Percentiles rank a stretch among this genome's conserved stretches.
Evolutionary conservation across 2,113 vertebrate genomes (phyloP).

Genomic region (Brachypodius melanocephalos): DNA sequence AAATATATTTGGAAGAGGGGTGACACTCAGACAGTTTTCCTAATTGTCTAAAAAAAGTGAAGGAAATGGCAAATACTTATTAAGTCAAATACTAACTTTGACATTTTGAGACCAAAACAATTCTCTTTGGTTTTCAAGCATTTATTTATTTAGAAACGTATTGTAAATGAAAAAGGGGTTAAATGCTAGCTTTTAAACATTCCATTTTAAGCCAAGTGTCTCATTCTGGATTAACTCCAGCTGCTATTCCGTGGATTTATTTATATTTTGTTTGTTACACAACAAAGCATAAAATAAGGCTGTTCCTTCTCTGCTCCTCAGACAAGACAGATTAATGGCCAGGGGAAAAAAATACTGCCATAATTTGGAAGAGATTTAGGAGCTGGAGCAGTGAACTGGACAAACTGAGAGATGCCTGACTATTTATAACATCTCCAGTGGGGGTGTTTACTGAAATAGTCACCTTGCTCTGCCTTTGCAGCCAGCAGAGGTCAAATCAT

Average conservation of each 20-base stretch:
- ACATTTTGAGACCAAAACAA: neutral
- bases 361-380: neutral
- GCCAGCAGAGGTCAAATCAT: neutral
- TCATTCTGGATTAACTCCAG: neutral
- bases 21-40: neutral
- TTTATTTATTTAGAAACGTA: neutral
- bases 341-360: neutral
- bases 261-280: slow-evolving; percentile 3
- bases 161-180: neutral
- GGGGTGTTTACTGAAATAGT: neutral
- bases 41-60: neutral
- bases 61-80: neutral
- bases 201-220: neutral
- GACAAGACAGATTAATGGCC: neutral
- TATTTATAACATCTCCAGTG: neutral
- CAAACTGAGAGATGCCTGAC: neutral
- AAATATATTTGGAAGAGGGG: neutral
- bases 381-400: neutral
- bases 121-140: neutral
- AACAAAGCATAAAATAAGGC: neutral
- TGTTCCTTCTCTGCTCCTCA: neutral
- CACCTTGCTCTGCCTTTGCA: neutral
- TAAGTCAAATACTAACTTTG: neutral
- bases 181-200: neutral
- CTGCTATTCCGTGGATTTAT: neutral